Evolutionary conservation across 2,113 vertebrate species (phyloP).

Genomic region (Sapajus apella): DNA sequence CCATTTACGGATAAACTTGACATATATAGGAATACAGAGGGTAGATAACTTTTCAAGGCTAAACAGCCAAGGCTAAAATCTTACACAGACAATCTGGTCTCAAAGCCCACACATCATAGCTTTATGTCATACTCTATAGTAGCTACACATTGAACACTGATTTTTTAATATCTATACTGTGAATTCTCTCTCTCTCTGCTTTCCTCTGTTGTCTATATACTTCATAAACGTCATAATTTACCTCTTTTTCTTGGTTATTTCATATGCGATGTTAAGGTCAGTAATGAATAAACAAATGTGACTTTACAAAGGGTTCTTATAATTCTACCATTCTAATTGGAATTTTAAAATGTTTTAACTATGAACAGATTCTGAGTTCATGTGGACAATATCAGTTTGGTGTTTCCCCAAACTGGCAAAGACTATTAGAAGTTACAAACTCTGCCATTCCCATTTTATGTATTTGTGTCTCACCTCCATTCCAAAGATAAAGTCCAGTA

Average conservation of each 20-base stretch:
- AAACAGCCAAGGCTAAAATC: not conserved
- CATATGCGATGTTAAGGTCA: not conserved
- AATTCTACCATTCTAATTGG: not conserved
- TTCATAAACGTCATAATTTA: not conserved
- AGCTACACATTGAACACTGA: not conserved
- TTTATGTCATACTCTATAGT: not conserved
- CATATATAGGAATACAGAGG: not conserved
- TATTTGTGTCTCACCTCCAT: not conserved
- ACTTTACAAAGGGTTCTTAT: not conserved
- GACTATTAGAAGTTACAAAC: not conserved
- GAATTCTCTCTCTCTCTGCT: not conserved
- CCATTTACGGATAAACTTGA: not conserved
- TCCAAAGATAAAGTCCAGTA: not conserved
- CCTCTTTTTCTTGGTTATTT: not conserved
- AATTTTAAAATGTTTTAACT: not conserved
- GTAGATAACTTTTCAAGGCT: not conserved
- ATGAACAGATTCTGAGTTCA: not conserved
- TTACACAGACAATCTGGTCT: not conserved
- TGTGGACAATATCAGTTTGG: not conserved
- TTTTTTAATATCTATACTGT: not conserved
- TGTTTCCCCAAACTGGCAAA: not conserved
- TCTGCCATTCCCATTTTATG: not conserved
- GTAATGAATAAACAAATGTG: not conserved
- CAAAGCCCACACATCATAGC: not conserved
- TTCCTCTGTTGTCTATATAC: not conserved